Evolutionary conservation across 2,888 invertebrate genomes (phyloP), one percentile per base, ranked within the genome.

Genomic region (Agrilus biguttatus): DNA sequence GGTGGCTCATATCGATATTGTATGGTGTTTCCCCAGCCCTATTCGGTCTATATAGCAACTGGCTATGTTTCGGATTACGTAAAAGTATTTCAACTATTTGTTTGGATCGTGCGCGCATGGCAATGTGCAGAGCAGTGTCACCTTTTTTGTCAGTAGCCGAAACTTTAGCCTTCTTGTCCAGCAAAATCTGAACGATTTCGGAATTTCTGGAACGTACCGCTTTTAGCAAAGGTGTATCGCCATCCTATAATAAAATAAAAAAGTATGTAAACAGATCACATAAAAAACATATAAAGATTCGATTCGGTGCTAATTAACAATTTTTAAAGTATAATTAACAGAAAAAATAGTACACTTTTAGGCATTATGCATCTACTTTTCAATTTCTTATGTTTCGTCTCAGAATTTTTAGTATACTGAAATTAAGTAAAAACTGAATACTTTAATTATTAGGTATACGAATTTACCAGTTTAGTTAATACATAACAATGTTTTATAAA

Each of bases 11-110:
- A 69, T 98, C 98, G 55, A 98, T 92, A 60, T 89, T 93, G 67
- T 98, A 98, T 0, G 97, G 95, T 0, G 97, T 98, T 65, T 97
- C 96, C 39, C 95, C 93, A 13, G 83, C 75, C 57, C 88, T 83
- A 66, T 97, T 97, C 13, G 95, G 91, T 54, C 92, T 75, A 67
- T 97, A 96, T 34, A 96, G 69, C 50, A 96, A 71, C 60, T 95
- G 92, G 60, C 92, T 91, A 64, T 97, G 84, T 67, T 93, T 91
- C 14, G 97, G 97, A 69, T 97, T 96, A 23, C 93, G 75, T 42
- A 98, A 71, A 19, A 98, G 73, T 45, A 95, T 83, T 69, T 95
- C 95, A 1, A 92, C 89, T 57, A 95, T 91, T 45, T 83, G 85
- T 71, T 89, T 89, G 34, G 90, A 90, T 42, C 95, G 73, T 0